A percentile compares a stretch with the other conserved stretches of the same genome.
These are phyloP conservation scores for Stenchaetothrips biformis DNA, from an alignment of 2,888 invertebrate genomes.

Conservation along the genomic window DNA sequence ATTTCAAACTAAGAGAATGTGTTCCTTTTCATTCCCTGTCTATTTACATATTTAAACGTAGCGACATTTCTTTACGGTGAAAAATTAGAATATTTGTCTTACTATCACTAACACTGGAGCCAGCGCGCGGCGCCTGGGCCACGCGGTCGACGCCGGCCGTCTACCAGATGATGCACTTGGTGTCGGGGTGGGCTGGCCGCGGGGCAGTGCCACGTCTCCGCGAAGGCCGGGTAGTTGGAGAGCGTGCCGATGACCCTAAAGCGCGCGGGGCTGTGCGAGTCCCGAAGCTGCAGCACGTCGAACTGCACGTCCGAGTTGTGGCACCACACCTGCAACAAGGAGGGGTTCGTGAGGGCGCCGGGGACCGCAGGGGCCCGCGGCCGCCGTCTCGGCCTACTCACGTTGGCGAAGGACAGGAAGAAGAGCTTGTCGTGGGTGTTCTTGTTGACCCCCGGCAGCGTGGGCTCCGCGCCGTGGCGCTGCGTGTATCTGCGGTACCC, in stretches of 20 bases:
- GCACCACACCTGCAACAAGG: slow-evolving; percentile 38
- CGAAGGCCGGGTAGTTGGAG: slow-evolving; percentile 85
- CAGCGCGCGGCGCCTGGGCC: too few relatives aligned
- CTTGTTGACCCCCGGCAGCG: slow-evolving; percentile 68
- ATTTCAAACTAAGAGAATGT: background rate
- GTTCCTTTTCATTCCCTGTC: background rate
- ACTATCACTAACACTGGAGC: background rate
- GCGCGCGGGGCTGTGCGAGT: slow-evolving; percentile 77
- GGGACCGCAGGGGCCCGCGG: background rate
- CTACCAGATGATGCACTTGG: slow-evolving; percentile 86
- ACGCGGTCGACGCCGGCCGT: too few relatives aligned
- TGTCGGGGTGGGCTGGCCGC: slow-evolving; percentile 74
- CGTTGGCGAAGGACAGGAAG: slow-evolving; percentile 76
- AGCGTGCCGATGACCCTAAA: slow-evolving; percentile 85
- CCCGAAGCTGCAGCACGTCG: slow-evolving; percentile 51
- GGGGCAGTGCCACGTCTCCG: slow-evolving; percentile 80
- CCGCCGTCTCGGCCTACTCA: slow-evolving; percentile 50
- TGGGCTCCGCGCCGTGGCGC: slow-evolving; percentile 56
- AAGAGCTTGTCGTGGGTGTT: slow-evolving; percentile 69
- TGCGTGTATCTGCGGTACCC: slow-evolving; percentile 60
- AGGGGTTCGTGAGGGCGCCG: background rate
- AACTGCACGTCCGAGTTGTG: slow-evolving; percentile 36
- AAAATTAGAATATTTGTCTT: background rate
- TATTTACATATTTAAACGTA: background rate
- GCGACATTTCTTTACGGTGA: background rate